Evolutionary conservation across 2,797 vertebrate species (phyloP).

Genomic region (Sebastes steindachneri): DNA sequence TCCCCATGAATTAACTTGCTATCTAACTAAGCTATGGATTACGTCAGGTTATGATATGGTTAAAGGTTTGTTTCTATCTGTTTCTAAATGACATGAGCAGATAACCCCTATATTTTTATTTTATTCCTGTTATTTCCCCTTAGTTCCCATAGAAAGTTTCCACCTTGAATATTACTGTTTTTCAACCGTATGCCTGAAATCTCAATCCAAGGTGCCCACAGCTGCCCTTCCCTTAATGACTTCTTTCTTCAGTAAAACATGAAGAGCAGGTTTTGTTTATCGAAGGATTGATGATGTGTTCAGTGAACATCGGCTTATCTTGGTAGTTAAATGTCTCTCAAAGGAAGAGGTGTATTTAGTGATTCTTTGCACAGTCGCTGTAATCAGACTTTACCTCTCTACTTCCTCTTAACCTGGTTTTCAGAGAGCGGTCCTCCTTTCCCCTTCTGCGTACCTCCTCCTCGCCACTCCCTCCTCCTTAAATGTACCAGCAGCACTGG

Average conservation of each 20-base stretch:
- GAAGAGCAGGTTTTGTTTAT: constrained; percentile 6
- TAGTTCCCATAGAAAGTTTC: not conserved
- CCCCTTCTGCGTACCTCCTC: constrained; percentile 27
- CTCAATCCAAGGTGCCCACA: not conserved
- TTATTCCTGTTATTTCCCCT: not conserved
- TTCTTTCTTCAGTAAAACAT: not conserved
- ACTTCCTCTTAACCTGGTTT: constrained; percentile 22
- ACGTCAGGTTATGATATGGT: not conserved
- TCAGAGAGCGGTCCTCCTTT: constrained; percentile 8
- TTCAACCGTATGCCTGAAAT: not conserved
- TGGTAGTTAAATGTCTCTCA: not conserved
- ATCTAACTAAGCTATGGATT: not conserved
- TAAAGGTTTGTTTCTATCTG: too few relatives aligned
- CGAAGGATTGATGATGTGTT: not conserved
- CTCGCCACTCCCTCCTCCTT: constrained; percentile 50
- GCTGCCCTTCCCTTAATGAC: not conserved
- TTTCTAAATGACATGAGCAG: not conserved
- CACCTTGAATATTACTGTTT: not conserved
- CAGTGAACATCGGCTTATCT: not conserved
- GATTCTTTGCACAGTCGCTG: not conserved
- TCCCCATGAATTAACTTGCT: too few relatives aligned
- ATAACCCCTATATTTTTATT: not conserved
- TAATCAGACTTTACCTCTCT: not conserved
- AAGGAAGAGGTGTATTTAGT: not conserved
- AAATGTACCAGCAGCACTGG: constrained; percentile 60